Evolutionary conservation across 2,888 invertebrate species (phyloP), one percentile per base, ranked within the genome.

Genomic region (Rhodophaea formosa): DNA sequence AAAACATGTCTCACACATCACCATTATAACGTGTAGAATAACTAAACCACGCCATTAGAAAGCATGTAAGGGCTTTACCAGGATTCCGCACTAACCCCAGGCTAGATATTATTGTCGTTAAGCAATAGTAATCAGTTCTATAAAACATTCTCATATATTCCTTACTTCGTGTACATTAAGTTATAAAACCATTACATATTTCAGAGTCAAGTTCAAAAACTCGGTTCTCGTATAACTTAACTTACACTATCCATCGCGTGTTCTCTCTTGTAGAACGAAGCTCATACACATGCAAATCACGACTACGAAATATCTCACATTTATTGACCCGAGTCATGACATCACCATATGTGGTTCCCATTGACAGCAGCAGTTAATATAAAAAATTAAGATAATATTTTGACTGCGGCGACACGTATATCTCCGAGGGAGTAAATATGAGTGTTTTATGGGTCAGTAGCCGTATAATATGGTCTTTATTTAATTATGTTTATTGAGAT

Each of bases 251-350:
- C 66, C 71, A 71, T 82, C 75, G 80, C 83, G 81, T 84, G 85
- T 75, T 74, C 16, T 17, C 32, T 32, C 51, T 51, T 51, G 35
- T 51, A 51, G 51, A 51, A 51, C 51, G 75, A 80, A 78, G 77
- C 74, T 70, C 61, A 58, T 85, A 82, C 79, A 82, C 79, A 84
- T 78, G 78, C 81, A 62, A 72, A 70, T 78, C 82, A 84, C 82
- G 83, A 80, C 76, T 79, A 81, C 77, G 75, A 81, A 81, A 85
- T 88, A 84, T 86, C 83, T 88, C 84, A 84, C 79, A 78, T 89
- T 90, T 88, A 90, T 89, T 85, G 83, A 82, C 79, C 82, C 74
- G 79, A 81, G 88, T 86, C 88, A 88, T 89, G 89, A 86, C 84
- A 88, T 83, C 87, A 77, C 85, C 72, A 75, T 86, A 88, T 85